These are phyloP conservation scores for Acinonyx jubatus DNA, from an alignment of 2,113 vertebrate genomes.

Conservation along the genomic window DNA sequence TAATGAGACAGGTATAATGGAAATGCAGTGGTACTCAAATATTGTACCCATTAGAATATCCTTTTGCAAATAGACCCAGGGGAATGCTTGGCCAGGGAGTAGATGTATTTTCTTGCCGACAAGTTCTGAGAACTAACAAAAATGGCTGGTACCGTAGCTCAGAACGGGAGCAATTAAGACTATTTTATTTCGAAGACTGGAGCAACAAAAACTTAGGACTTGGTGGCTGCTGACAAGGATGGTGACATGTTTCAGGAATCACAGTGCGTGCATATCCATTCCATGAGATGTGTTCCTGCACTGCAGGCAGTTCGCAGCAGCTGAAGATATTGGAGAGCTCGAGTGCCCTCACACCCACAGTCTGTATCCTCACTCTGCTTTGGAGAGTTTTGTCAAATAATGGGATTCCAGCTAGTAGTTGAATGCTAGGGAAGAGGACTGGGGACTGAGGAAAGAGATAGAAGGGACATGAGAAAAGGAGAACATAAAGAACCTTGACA, in stretches of 20 bases:
- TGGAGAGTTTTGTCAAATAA: slow-evolving; percentile 16
- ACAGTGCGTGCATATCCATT: neutral
- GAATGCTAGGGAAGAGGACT: neutral
- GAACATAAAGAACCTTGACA: neutral
- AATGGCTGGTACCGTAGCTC: neutral
- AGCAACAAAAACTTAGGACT: neutral
- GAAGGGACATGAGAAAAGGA: neutral
- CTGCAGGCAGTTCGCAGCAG: neutral
- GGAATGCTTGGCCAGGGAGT: neutral
- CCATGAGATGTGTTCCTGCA: neutral
- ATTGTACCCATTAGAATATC: slow-evolving; percentile 21
- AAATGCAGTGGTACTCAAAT: slow-evolving; percentile 54
- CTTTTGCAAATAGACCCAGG: neutral
- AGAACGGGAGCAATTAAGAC: slow-evolving; percentile 31
- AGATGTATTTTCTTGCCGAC: neutral
- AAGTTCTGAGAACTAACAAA: slow-evolving; percentile 51
- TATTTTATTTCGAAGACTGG: slow-evolving; percentile 22
- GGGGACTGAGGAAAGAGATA: neutral
- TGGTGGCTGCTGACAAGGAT: neutral
- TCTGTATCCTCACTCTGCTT: neutral
- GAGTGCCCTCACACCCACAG: slow-evolving; percentile 14
- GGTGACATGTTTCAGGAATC: neutral
- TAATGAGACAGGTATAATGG: slow-evolving; percentile 26
- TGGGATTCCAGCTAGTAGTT: slow-evolving; percentile 20
- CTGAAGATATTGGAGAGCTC: neutral